phyloP scores from a whole-genome alignment of 1,140 invertebrate genomes.

The Pristionchus pacificus region DNA sequence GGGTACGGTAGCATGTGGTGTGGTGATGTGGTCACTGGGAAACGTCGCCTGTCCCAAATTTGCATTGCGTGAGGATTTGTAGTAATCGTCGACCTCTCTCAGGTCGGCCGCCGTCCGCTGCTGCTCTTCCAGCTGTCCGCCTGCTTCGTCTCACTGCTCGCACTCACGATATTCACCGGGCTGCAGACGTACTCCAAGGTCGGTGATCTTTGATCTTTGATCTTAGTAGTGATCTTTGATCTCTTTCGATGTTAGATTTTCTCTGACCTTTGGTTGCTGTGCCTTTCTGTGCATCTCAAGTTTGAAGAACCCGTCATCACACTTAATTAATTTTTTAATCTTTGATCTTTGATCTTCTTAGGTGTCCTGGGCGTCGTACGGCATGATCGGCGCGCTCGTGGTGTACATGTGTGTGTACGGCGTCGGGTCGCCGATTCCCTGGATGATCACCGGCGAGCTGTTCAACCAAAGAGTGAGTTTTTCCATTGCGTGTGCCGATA shows the following conservation, averaged over 20 bases:
- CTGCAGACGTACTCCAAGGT: conserved; percentile 42
- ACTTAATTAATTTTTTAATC: background rate
- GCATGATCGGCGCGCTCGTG: conserved; percentile 42
- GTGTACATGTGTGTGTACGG: conserved; percentile 54
- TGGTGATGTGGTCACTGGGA: no score
- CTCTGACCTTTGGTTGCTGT: background rate
- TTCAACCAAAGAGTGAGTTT: conserved; percentile 30
- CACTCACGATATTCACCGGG: conserved; percentile 48
- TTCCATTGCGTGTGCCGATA: background rate
- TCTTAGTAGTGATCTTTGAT: conserved; percentile 26
- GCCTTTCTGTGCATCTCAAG: no score
- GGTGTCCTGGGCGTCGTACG: conserved; percentile 44
- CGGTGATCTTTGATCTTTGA: no score
- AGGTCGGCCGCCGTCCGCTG: conserved; percentile 42
- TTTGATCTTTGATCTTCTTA: conserved; percentile 29
- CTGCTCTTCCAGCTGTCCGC: conserved; percentile 49
- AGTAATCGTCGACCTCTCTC: conserved; percentile 1
- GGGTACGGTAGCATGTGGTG: no score
- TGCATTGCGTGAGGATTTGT: no score
- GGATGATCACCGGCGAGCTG: conserved; percentile 53
- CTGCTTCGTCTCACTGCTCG: conserved; percentile 42
- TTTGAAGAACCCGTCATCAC: background rate
- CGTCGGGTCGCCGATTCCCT: conserved; percentile 50
- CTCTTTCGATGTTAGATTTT: background rate
- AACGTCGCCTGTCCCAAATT: no score